These are phyloP conservation scores for Axea sp. DNA, from an alignment of 2,888 invertebrate genomes.

Conservation along the genomic window DNA sequence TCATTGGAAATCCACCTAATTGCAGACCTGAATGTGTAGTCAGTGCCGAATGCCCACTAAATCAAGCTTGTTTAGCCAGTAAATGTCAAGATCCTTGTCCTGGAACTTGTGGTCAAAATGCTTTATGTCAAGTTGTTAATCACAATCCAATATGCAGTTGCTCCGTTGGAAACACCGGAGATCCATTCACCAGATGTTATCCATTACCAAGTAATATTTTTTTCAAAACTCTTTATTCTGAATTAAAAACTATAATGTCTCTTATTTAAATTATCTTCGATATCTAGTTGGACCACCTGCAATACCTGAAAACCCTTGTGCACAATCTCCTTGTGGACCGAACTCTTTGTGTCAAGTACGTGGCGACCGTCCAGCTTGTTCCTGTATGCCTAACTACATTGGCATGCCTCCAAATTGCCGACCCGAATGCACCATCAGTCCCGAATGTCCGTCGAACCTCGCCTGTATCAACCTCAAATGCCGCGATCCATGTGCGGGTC, in stretches of 20 bases:
- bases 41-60: conserved; percentile 88
- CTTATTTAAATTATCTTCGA: too few species aligned
- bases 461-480: conserved; percentile 84
- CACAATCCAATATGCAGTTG: conserved; percentile 92
- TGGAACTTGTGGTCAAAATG: conserved; percentile 88
- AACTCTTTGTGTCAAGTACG: conserved; percentile 82
- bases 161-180: conserved; percentile 84
- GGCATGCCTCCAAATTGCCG: conserved; percentile 82
- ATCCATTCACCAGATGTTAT: conserved; percentile 84
- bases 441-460: conserved; percentile 81
- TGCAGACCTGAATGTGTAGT: conserved; percentile 91
- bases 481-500: conserved; percentile 82
- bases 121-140: conserved; percentile 89
- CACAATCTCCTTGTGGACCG: conserved; percentile 82
- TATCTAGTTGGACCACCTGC: conserved; percentile 63
- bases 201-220: conserved; percentile 82
- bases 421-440: conserved; percentile 82
- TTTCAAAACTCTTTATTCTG: too few species aligned
- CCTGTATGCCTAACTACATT: conserved; percentile 81
- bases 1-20: conserved; percentile 87
- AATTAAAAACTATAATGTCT: too few species aligned
- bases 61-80: conserved; percentile 87
- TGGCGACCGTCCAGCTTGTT: conserved; percentile 81
- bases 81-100: conserved; percentile 90
- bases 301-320: conserved; percentile 80